phyloP scores from a whole-genome alignment of 2,888 invertebrate genomes.

The Cheilosia pagana region DNA sequence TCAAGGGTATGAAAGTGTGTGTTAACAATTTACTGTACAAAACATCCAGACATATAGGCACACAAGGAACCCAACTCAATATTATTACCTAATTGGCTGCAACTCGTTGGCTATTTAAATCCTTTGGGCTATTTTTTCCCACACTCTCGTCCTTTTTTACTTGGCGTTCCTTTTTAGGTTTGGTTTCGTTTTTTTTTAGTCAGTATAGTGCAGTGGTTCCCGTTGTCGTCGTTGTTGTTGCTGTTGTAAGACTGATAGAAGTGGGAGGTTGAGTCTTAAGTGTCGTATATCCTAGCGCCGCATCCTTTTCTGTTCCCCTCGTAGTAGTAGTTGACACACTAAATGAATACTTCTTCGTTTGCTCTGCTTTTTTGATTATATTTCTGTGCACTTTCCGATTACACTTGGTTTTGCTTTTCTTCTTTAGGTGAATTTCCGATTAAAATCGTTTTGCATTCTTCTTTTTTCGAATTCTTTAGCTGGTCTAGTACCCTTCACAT shows the following conservation, averaged over 20 bases:
- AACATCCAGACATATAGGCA: not conserved
- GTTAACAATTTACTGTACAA: constrained; percentile 41
- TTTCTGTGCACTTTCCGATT: constrained; percentile 41
- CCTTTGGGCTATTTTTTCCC: constrained; percentile 61
- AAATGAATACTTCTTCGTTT: constrained; percentile 54
- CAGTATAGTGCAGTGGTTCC: constrained; percentile 38
- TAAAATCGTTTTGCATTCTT: constrained; percentile 39
- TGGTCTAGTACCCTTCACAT: constrained; percentile 60
- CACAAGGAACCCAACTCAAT: constrained; percentile 52
- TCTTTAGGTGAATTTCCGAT: constrained; percentile 43
- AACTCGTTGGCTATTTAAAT: constrained; percentile 75
- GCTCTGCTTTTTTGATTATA: constrained; percentile 52
- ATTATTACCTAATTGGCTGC: constrained; percentile 75
- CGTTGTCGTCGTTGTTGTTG: constrained; percentile 31
- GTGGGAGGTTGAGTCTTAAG: constrained; percentile 49
- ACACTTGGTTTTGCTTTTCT: constrained; percentile 20
- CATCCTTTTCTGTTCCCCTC: constrained; percentile 60
- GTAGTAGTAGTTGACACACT: constrained; percentile 65
- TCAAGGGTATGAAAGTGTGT: constrained; percentile 3
- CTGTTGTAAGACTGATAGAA: constrained; percentile 48
- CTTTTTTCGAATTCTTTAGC: constrained; percentile 13
- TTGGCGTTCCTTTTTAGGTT: constrained; percentile 59
- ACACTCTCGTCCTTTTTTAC: constrained; percentile 62
- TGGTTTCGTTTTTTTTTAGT: constrained; percentile 18
- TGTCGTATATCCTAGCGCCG: constrained; percentile 65